Conservation (phyloP, 2,888 invertebrate species). For the Stenodera caucasica region DNA sequence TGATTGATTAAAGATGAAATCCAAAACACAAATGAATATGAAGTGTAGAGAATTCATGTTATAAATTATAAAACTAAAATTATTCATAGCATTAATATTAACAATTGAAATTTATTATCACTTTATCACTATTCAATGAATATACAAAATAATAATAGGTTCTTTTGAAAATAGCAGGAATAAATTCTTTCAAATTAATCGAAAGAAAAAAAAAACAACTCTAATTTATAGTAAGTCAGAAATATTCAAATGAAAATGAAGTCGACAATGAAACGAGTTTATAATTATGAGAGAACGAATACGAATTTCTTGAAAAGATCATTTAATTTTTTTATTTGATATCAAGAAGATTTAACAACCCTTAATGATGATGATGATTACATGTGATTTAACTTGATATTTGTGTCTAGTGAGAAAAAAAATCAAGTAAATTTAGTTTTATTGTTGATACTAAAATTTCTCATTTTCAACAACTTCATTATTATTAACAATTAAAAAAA, state of each 20-base stretch:
- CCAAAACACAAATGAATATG: background rate
- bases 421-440: background rate
- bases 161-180: too few species aligned
- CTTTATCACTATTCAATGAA: background rate
- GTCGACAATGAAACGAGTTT: background rate
- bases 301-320: too few species aligned
- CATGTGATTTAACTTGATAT: conserved; percentile 1
- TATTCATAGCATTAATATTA: background rate
- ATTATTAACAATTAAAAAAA: too few species aligned
- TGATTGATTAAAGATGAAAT: background rate
- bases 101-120: background rate
- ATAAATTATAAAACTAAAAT: too few species aligned
- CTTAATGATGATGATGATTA: conserved; percentile 2
- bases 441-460: background rate
- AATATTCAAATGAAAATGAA: background rate
- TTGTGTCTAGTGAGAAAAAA: background rate
- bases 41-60: background rate
- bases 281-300: background rate
- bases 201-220: too few species aligned
- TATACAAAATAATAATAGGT: background rate
- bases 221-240: background rate
- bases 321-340: background rate
- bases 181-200: too few species aligned
- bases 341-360: background rate
- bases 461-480: too few species aligned